phyloP scores from a whole-genome alignment of 2,113 vertebrate genomes.

The Centropus bengalensis region DNA sequence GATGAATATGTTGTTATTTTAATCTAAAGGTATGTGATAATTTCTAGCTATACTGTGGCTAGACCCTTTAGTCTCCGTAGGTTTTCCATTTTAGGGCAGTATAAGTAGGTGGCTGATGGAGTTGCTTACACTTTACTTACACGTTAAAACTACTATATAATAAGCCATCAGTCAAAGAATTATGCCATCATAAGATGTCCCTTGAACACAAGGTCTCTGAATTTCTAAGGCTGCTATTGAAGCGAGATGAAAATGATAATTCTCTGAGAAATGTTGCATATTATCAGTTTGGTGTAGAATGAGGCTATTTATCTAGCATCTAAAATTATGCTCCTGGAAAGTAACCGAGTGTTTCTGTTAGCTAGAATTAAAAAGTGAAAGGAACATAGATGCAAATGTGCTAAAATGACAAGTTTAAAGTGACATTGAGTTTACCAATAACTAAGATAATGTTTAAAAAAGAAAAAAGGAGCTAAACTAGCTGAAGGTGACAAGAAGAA shows the following conservation, averaged over 20 bases:
- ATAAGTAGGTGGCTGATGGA: neutral
- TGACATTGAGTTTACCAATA: neutral
- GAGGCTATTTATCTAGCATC: neutral
- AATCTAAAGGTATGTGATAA: neutral
- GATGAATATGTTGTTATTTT: neutral
- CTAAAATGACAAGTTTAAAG: neutral
- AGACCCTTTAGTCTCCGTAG: neutral
- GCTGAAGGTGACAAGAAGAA: neutral
- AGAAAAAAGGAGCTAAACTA: neutral
- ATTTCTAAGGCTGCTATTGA: neutral
- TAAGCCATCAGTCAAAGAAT: neutral
- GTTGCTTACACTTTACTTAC: neutral
- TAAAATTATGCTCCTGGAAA: neutral
- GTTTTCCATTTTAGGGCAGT: neutral
- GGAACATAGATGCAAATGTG: neutral
- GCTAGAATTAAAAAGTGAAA: constrained; percentile 12
- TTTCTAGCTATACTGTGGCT: neutral
- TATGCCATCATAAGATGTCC: neutral
- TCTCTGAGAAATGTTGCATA: neutral
- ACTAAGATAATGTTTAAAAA: neutral
- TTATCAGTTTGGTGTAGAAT: neutral
- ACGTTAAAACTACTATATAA: neutral
- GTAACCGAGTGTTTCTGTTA: neutral
- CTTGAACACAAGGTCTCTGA: neutral
- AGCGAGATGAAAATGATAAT: neutral